These are phyloP conservation scores for Masticophis lateralis DNA, from an alignment of 2,797 vertebrate species.

Conservation along the genomic window DNA sequence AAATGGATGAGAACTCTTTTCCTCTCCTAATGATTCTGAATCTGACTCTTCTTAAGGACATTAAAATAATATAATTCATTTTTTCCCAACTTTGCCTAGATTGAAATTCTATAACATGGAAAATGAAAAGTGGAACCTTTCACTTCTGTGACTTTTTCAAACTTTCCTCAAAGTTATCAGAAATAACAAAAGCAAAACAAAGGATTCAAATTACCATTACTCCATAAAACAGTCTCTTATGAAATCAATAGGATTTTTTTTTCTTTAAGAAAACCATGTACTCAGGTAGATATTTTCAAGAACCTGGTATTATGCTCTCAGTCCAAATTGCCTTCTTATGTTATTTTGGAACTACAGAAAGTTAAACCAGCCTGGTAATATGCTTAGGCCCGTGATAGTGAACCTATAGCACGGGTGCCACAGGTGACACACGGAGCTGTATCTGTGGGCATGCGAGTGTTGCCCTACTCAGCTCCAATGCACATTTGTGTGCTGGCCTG, in stretches of 20 bases:
- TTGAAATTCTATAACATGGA: not conserved
- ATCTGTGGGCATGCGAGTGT: too few species aligned
- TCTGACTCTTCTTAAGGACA: not conserved
- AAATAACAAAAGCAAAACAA: not conserved
- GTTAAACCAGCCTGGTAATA: too few species aligned
- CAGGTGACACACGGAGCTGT: too few species aligned
- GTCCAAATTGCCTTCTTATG: not conserved
- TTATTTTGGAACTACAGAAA: not conserved
- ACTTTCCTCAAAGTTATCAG: not conserved
- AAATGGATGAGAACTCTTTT: not conserved
- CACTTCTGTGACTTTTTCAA: not conserved
- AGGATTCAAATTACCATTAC: too few species aligned
- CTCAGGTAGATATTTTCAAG: not conserved
- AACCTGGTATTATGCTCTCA: not conserved
- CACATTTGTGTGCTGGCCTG: too few species aligned
- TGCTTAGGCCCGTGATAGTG: too few species aligned
- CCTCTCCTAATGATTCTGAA: not conserved
- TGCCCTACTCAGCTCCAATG: too few species aligned
- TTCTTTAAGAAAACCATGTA: too few species aligned
- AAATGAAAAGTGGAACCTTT: not conserved
- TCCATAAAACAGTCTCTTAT: not conserved
- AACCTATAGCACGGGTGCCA: too few species aligned
- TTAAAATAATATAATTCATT: not conserved
- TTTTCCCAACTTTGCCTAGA: not conserved
- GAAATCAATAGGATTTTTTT: not conserved